Evolutionary conservation across 2,888 invertebrate genomes (phyloP).

Genomic region (Zeuzera pyrina): DNA sequence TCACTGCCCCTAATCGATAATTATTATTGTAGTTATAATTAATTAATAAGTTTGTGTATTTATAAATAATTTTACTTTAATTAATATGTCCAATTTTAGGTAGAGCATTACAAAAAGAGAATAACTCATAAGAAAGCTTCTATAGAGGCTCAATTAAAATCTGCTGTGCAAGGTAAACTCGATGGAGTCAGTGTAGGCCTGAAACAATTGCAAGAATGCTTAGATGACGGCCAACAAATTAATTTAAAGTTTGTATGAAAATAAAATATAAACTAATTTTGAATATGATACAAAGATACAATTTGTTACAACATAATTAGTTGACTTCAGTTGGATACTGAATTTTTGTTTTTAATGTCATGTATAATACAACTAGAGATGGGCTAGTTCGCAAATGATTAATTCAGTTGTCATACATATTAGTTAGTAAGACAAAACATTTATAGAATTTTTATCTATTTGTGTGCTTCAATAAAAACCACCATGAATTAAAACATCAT

Average conservation of each 20-base stretch:
- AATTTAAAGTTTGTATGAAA: slow-evolving; percentile 55
- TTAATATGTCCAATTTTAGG: no score
- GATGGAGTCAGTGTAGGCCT: slow-evolving; percentile 97
- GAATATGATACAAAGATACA: not conserved
- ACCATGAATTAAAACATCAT: no score
- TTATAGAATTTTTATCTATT: no score
- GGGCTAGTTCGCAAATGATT: no score
- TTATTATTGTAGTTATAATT: no score
- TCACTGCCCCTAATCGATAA: no score
- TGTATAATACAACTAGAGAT: not conserved
- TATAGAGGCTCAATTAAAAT: slow-evolving; percentile 95
- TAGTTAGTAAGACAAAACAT: no score
- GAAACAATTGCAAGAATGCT: slow-evolving; percentile 88
- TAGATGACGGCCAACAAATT: slow-evolving; percentile 87
- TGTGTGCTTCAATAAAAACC: no score
- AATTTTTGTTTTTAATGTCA: not conserved
- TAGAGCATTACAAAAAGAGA: slow-evolving; percentile 83
- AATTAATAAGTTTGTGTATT: no score
- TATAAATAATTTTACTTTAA: no score
- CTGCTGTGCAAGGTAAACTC: slow-evolving; percentile 98
- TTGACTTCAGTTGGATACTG: not conserved
- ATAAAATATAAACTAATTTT: not conserved
- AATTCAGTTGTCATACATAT: no score
- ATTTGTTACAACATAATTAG: not conserved
- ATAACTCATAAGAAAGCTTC: slow-evolving; percentile 88